These are phyloP conservation scores for Python bivittatus DNA, from an alignment of 2,113 vertebrate genomes.

Conservation along the genomic window DNA sequence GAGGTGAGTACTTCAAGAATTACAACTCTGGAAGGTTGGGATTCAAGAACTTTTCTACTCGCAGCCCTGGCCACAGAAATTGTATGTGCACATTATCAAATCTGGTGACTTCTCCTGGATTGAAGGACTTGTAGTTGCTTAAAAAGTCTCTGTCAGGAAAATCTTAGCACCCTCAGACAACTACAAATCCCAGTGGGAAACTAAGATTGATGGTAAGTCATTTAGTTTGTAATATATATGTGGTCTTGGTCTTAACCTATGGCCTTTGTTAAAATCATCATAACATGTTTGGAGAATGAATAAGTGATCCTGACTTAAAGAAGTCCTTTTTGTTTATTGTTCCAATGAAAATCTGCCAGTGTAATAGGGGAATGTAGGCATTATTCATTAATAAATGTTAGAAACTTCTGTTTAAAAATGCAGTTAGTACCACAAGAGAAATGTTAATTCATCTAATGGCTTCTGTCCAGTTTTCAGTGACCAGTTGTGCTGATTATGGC, in stretches of 20 bases:
- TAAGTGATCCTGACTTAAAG: not conserved
- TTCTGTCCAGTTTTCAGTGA: not conserved
- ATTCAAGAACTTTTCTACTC: not conserved
- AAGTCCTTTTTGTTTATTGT: not conserved
- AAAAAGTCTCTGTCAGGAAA: not conserved
- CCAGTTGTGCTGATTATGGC: not conserved
- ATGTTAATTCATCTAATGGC: not conserved
- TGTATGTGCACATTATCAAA: not conserved
- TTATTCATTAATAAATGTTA: constrained; percentile 4
- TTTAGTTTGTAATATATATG: not conserved
- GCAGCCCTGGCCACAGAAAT: not conserved
- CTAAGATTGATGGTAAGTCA: not conserved
- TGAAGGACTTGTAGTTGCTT: not conserved
- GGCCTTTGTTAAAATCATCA: not conserved
- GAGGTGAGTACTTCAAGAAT: not conserved
- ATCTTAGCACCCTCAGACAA: not conserved
- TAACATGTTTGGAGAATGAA: not conserved
- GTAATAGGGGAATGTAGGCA: not conserved
- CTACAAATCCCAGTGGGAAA: not conserved
- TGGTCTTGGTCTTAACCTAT: not conserved
- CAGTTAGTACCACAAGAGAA: not conserved
- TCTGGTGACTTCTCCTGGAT: not conserved
- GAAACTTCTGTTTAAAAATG: constrained; percentile 7
- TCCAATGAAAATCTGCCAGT: constrained; percentile 15
- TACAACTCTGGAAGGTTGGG: not conserved